A percentile compares a stretch with the other conserved stretches of the same genome.
Evolutionary conservation across 2,888 invertebrate species (phyloP).

Genomic region (Sarcophaga rosellei): DNA sequence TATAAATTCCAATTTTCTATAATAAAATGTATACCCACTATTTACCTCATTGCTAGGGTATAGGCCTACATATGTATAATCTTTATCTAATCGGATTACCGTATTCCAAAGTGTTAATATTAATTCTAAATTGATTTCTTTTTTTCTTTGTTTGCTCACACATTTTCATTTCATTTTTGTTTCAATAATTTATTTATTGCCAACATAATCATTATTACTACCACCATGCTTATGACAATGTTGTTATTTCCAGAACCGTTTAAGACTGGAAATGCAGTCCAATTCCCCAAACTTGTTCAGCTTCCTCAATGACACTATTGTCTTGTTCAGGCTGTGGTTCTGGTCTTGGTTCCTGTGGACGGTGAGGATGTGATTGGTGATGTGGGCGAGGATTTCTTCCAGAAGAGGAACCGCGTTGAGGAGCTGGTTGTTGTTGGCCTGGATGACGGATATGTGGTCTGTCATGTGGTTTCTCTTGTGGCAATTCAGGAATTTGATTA

Average conservation of each 20-base stretch:
- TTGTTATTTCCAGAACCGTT: not conserved
- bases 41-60: no score
- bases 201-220: conserved; percentile 77
- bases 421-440: not conserved
- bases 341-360: not conserved
- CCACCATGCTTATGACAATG: not conserved
- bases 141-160: no score
- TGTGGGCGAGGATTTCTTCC: not conserved
- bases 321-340: conserved; percentile 2
- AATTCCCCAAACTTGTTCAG: not conserved
- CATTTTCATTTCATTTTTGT: no score
- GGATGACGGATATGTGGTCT: not conserved
- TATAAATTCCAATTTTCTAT: no score
- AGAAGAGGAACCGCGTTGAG: not conserved
- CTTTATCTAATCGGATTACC: no score
- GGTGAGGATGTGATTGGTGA: not conserved
- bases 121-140: no score
- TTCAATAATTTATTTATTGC: no score
- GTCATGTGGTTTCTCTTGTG: not conserved
- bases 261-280: not conserved
- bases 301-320: not conserved
- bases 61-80: no score
- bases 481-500: not conserved
- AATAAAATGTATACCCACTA: no score
- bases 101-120: no score